Evolutionary conservation across 2,888 invertebrate species (phyloP).

Genomic region (Leistus spinibarbis): DNA sequence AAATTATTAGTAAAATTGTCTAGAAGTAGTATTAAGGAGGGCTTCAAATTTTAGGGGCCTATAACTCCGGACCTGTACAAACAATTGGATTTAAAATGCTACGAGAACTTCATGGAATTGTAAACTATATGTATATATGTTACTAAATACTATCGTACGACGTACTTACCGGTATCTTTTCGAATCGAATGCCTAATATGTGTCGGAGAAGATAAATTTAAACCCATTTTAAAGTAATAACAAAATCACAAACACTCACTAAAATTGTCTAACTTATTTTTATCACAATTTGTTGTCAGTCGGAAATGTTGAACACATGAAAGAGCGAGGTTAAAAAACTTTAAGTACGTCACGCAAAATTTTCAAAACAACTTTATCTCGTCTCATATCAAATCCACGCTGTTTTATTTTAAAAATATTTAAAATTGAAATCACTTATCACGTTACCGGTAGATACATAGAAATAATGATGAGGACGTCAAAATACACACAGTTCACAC

Average conservation of each 20-base stretch:
- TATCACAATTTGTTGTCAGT: not conserved
- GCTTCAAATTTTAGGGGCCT: no score
- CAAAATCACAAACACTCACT: not conserved
- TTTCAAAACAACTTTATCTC: not conserved
- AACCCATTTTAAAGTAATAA: constrained; percentile 18
- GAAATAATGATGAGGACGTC: not conserved
- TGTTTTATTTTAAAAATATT: not conserved
- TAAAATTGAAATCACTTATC: not conserved
- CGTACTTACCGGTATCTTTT: constrained; percentile 34
- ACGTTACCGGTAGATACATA: not conserved
- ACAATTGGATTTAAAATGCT: no score
- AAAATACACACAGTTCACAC: not conserved
- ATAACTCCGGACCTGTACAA: no score
- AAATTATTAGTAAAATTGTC: no score
- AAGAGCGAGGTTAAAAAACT: not conserved
- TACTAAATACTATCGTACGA: no score
- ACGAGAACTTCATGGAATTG: no score
- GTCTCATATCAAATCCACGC: not conserved
- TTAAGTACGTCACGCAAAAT: not conserved
- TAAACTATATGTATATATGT: no score
- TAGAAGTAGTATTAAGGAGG: no score
- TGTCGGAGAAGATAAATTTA: constrained; percentile 16
- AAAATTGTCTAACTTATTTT: not conserved
- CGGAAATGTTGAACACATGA: not conserved
- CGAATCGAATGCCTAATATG: constrained; percentile 23